Evolutionary conservation across 1,140 invertebrate genomes (phyloP), one percentile per base, ranked within the genome.

Genomic region (Rhynchophorus ferrugineus): DNA sequence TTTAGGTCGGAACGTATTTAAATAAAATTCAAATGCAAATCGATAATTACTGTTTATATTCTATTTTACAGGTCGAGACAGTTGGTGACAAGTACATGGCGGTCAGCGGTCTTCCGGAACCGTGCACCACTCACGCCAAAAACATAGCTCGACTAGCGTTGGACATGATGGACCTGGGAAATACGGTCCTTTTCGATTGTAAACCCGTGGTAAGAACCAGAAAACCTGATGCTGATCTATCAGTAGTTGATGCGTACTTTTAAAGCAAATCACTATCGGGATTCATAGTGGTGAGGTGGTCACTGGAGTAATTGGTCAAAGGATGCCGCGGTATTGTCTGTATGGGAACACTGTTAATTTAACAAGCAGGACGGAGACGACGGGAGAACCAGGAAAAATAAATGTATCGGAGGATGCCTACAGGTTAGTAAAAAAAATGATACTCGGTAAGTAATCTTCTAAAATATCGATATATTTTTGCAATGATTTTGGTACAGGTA

Each of bases 71-170:
- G 94, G 95, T 99, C 33, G 95, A 99, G 75, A 99, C 95, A n/a
- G 90, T 98, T 16, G 95, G 95, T 59, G 95, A 98, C 73, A 98
- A 97, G 69, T 99, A 98, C 71, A 98, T 99, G 95, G 93, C 94
- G 1, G 93, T 98, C 3, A 96, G 93, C 59, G 95, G 95, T 14
- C 74, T 98, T 39, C 95, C 95, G 1, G 94, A 98, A 65, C 84
- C 85, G 11, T 93, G 91, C 70, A 79, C 82, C 52, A 84, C 83
- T 39, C 95, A 99, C 68, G 93, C 95, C 16, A 83, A 85, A 61
- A 94, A 91, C 66, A 96, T 99, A 61, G 93, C 89, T 0, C 80
- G 86, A 41, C 75, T 98, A 13, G 93, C 94, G 3, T 69, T 98
- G 9, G 93, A 97, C 64, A 95, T 98, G 85, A 93, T 96, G 89